phyloP scores from a whole-genome alignment of 1,140 invertebrate species.

The Dendroctonus valens region DNA sequence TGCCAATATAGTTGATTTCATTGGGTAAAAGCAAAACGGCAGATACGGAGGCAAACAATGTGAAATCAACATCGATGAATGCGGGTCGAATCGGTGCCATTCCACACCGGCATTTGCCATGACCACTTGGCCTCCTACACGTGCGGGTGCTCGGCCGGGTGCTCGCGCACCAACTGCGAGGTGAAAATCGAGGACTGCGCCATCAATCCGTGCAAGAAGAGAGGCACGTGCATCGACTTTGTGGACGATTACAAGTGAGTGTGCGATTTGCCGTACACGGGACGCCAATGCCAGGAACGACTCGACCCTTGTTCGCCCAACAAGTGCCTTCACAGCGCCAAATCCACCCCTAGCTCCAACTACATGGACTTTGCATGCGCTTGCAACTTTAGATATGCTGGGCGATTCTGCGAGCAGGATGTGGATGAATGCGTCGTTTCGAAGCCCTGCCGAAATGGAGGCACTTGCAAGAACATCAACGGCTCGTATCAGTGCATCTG shows the following conservation, averaged over 20 bases:
- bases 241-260: slow-evolving; percentile 90
- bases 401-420: slow-evolving; percentile 81
- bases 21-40: neutral
- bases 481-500: slow-evolving; percentile 86
- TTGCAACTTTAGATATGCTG: slow-evolving; percentile 83
- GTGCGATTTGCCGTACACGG: slow-evolving; percentile 82
- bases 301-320: slow-evolving; percentile 86
- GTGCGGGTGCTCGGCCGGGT: slow-evolving; percentile 87
- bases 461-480: slow-evolving; percentile 82
- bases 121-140: slow-evolving; percentile 81
- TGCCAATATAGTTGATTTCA: neutral
- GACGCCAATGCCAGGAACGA: slow-evolving; percentile 76
- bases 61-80: slow-evolving; percentile 89
- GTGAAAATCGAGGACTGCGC: slow-evolving; percentile 86
- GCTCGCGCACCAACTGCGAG: slow-evolving; percentile 87
- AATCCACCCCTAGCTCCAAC: slow-evolving; percentile 83
- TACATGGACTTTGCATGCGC: slow-evolving; percentile 88
- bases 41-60: slow-evolving; percentile 67
- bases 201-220: slow-evolving; percentile 81
- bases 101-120: slow-evolving; percentile 81
- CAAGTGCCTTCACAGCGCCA: slow-evolving; percentile 75
- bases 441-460: slow-evolving; percentile 84
- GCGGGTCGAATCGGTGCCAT: slow-evolving; percentile 89
- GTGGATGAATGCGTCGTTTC: slow-evolving; percentile 82
- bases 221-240: slow-evolving; percentile 85